Conservation (phyloP, 1,140 invertebrate genomes). For the Melitaea cinxia region DNA sequence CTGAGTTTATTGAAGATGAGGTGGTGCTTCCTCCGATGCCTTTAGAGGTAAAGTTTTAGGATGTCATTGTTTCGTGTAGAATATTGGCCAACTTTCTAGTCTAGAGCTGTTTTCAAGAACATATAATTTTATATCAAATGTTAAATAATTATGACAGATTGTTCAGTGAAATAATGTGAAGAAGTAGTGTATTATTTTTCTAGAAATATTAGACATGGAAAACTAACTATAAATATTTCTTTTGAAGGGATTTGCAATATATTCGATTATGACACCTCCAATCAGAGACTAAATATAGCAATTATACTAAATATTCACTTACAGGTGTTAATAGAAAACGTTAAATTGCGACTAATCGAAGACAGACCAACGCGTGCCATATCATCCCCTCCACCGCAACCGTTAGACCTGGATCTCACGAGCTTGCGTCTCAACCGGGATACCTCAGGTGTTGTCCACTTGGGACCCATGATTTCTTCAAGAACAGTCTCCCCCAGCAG, state of each 20-base stretch:
- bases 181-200: no score
- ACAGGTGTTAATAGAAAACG: conserved; percentile 86
- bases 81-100: no score
- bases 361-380: conserved; percentile 91
- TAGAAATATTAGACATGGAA: no score
- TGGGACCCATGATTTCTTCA: conserved; percentile 83
- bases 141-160: no score
- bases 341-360: conserved; percentile 86
- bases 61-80: no score
- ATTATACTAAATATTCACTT: background rate
- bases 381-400: conserved; percentile 90
- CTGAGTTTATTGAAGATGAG: conserved; percentile 94
- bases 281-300: background rate
- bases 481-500: conserved; percentile 53
- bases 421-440: conserved; percentile 86
- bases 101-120: no score
- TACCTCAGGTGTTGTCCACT: conserved; percentile 86
- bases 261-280: no score
- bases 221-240: no score
- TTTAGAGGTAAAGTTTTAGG: conserved; percentile 84
- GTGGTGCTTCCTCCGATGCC: conserved; percentile 90
- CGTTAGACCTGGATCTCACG: conserved; percentile 89
- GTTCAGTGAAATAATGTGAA: no score
- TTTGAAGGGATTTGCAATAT: no score
- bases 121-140: no score